Conservation (phyloP, 30 jellyfish, hydroid and myxozoan species). For the Aurelia sp. region DNA sequence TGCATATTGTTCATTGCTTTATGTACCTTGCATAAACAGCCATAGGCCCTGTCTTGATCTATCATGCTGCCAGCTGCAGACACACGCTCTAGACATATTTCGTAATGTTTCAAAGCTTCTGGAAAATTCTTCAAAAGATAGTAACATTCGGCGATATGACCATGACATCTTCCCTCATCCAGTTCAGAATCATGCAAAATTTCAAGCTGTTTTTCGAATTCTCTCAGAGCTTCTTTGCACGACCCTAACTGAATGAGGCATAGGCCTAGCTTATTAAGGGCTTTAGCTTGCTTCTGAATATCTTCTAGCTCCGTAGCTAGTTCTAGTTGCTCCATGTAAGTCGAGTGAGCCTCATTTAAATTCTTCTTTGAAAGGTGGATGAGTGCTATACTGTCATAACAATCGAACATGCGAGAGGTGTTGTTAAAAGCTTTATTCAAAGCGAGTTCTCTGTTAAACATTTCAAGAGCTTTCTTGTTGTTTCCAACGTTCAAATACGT, state of each 20-base stretch:
- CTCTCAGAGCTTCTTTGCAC: constrained; percentile 47
- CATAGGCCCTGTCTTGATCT: constrained; percentile 82
- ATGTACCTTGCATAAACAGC: constrained; percentile 58
- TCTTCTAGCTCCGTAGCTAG: constrained; percentile 50
- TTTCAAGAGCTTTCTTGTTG: constrained; percentile 70
- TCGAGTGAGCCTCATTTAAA: constrained; percentile 75
- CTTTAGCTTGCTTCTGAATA: constrained; percentile 45
- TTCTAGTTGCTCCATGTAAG: constrained; percentile 74
- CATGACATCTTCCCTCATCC: constrained; percentile 69
- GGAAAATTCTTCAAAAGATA: constrained; percentile 36
- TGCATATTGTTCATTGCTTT: constrained; percentile 60
- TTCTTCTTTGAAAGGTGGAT: constrained; percentile 67
- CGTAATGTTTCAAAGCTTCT: constrained; percentile 70
- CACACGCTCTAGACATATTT: constrained; percentile 64
- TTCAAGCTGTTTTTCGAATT: constrained; percentile 64
- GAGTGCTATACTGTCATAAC: constrained; percentile 70
- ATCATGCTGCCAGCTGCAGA: constrained; percentile 25
- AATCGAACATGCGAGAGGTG: constrained; percentile 48
- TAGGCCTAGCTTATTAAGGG: constrained; percentile 49
- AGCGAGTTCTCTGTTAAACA: constrained; percentile 59
- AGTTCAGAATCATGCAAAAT: constrained; percentile 9
- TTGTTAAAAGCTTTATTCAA: constrained; percentile 57
- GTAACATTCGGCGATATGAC: constrained; percentile 79
- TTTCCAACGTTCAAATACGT: constrained; percentile 64
- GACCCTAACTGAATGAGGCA: constrained; percentile 45